Conservation (phyloP, 2,888 invertebrate genomes). For the Heliconius ismenius region DNA sequence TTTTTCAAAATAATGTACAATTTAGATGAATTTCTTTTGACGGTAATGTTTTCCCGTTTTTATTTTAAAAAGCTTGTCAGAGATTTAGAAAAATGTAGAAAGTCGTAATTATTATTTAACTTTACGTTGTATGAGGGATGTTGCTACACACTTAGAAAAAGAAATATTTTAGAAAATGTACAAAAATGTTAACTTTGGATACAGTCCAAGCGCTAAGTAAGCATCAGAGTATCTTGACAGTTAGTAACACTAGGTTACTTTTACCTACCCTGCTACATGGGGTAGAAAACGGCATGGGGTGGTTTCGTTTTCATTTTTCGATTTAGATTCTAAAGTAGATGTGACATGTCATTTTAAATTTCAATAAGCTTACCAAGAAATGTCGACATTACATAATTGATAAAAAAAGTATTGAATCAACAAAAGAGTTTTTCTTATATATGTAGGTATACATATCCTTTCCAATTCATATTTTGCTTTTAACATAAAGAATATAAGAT, state of each 20-base stretch:
- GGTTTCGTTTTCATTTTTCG: too few relatives aligned
- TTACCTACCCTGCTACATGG: too few relatives aligned
- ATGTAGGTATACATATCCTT: not conserved
- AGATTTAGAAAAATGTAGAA: not conserved
- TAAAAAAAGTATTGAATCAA: constrained; percentile 5
- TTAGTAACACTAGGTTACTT: too few relatives aligned
- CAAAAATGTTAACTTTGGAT: not conserved
- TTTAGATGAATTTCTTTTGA: not conserved
- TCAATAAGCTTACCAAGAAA: constrained; percentile 6
- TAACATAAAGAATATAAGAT: not conserved
- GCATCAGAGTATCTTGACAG: too few relatives aligned
- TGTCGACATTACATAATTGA: constrained; percentile 2
- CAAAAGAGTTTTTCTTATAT: not conserved
- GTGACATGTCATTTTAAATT: not conserved
- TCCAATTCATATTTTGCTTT: not conserved
- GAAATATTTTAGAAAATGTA: not conserved
- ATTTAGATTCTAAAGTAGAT: too few relatives aligned
- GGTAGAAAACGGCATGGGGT: too few relatives aligned
- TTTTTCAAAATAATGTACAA: not conserved
- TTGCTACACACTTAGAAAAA: too few relatives aligned
- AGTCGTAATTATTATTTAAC: too few relatives aligned
- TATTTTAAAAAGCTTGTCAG: not conserved
- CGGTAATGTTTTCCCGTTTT: not conserved
- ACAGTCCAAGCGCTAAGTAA: not conserved
- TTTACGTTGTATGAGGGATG: too few relatives aligned